These are phyloP conservation scores for Melanogrammus aeglefinus DNA, from an alignment of 2,797 vertebrate species.

Conservation along the genomic window DNA sequence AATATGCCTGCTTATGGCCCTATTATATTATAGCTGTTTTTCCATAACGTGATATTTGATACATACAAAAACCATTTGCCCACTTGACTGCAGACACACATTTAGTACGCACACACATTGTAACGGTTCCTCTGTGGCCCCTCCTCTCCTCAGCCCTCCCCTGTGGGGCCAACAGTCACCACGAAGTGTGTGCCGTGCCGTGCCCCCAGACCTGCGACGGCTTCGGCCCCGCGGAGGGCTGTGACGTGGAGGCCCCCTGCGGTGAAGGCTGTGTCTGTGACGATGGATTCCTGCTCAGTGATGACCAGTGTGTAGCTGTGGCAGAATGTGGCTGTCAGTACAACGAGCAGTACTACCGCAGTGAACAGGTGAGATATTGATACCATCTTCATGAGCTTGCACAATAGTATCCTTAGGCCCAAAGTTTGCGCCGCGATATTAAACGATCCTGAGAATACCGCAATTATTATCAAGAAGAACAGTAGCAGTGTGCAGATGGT, in stretches of 20 bases:
- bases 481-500: background rate
- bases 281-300: constrained; percentile 64
- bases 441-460: background rate
- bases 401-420: background rate
- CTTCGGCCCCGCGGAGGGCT: constrained; percentile 28
- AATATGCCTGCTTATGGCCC: too few species aligned
- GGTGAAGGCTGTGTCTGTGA: constrained; percentile 70
- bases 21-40: too few species aligned
- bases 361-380: constrained; percentile 35
- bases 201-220: constrained; percentile 62
- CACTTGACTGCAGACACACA: background rate
- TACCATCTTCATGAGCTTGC: background rate
- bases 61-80: background rate
- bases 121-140: background rate
- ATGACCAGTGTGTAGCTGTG: constrained; percentile 61
- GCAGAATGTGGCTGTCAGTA: constrained; percentile 70
- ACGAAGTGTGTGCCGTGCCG: constrained; percentile 62
- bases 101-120: background rate
- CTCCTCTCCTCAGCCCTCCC: constrained; percentile 50
- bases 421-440: background rate
- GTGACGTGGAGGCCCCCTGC: constrained; percentile 50
- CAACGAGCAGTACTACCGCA: constrained; percentile 57
- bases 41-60: too few species aligned
- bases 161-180: constrained; percentile 70
- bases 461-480: background rate